These are phyloP conservation scores for Branchipolynoe longqiensis DNA, from an alignment of 2,888 invertebrate species.

Conservation along the genomic window DNA sequence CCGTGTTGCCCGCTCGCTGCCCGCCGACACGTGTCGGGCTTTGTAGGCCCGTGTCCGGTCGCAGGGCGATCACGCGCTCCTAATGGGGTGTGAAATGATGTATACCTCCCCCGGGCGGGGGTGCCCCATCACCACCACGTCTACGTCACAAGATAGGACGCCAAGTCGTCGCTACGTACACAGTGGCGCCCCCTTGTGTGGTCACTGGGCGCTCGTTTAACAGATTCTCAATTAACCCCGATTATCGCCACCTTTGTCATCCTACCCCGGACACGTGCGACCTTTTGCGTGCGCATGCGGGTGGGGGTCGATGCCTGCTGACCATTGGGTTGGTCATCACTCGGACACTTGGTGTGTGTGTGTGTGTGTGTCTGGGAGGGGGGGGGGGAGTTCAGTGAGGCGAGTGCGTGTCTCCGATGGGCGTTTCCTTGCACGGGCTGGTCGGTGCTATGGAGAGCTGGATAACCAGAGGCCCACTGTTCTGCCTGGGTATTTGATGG, in stretches of 20 bases:
- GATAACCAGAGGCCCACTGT: not conserved
- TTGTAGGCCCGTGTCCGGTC: slow-evolving; percentile 31
- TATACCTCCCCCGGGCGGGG: slow-evolving; percentile 38
- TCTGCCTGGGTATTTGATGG: not conserved
- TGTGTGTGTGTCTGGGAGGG: not conserved
- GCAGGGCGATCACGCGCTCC: slow-evolving; percentile 31
- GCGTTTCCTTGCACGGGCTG: not conserved
- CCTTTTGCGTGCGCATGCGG: not conserved
- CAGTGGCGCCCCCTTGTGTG: not conserved
- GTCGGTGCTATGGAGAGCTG: not conserved
- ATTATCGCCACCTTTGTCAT: slow-evolving; percentile 29
- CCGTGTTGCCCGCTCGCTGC: too few relatives aligned
- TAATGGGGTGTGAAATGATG: slow-evolving; percentile 57
- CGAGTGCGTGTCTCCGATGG: not conserved
- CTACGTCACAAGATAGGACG: not conserved
- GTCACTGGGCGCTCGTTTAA: slow-evolving; percentile 14
- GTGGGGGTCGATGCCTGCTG: not conserved
- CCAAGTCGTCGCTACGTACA: not conserved
- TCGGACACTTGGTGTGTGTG: not conserved
- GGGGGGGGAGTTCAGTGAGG: not conserved
- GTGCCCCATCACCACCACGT: not conserved
- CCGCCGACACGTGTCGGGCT: slow-evolving; percentile 29
- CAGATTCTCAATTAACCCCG: slow-evolving; percentile 50
- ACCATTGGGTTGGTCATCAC: not conserved
- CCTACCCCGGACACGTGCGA: slow-evolving; percentile 26